Evolutionary conservation across 2,888 invertebrate species (phyloP), one percentile per base, ranked within the genome.

Genomic region (Hydriomena furcata): DNA sequence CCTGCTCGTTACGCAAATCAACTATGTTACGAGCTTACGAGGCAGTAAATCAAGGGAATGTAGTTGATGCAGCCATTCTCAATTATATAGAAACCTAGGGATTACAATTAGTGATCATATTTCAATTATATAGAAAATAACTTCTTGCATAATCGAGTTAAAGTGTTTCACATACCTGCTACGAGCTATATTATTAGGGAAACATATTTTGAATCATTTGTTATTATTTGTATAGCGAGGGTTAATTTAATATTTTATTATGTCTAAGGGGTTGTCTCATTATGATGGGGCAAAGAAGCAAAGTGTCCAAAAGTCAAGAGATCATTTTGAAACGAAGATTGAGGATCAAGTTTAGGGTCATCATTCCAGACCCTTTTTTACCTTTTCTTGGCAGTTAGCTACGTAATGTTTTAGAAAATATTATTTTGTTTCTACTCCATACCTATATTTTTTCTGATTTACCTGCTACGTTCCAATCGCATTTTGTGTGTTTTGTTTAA

Each of bases 321-420:
- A 55, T 51, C 48, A 49, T 52, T 56, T 55, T 56, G 55, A 58
- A 55, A 55, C 55, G 55, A 61, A 61, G 57, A 59, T 57, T 53
- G 52, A 58, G 47, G 55, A 53, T 49, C 55, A 43, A 40, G 54
- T 55, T n/a, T 51, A 58, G 45, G 60, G 51, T 51, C 56, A 47
- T 57, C 49, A 55, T 58, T 57, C 51, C 55, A 47, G 61, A 58
- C 58, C 60, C 60, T 52, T 61, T n/a, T 58, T 58, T 49, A 61
- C 53, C 58, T 57, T 60, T 61, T 61, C 57, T 49, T 49, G 52
- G 51, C 58, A 55, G 53, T 61, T 57, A 57, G 50, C 50, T 51
- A 45, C 46, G 44, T 55, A 40, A 57, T 59, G 38, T 55, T 49
- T 57, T 52, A 35, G 44, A 60, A 52, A 52, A 47, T 43, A 47